phyloP scores from a whole-genome alignment of 2,113 vertebrate species.

The Carassius carassius region DNA sequence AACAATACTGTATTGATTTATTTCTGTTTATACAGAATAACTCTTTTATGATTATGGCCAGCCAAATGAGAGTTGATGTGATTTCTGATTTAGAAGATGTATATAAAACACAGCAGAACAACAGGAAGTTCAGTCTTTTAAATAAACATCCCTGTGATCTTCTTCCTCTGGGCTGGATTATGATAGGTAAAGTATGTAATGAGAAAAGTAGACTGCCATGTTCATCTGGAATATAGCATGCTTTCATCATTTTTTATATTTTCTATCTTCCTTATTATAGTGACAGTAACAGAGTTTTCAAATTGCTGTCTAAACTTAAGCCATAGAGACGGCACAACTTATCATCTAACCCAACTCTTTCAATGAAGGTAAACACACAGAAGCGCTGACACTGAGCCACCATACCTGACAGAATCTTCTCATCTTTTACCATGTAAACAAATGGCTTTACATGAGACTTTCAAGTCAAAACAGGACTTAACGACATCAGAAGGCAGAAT shows the following conservation, averaged over 20 bases:
- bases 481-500: slow-evolving; percentile 41
- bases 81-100: slow-evolving; percentile 55
- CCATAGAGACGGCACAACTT: slow-evolving; percentile 24
- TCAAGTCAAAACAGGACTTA: slow-evolving; percentile 22
- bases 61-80: slow-evolving; percentile 43
- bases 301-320: slow-evolving; percentile 52
- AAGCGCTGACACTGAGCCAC: neutral
- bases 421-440: neutral
- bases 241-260: neutral
- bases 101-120: slow-evolving; percentile 52
- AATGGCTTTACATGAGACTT: neutral
- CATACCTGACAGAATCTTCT: neutral
- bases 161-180: slow-evolving; percentile 54
- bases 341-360: slow-evolving; percentile 39
- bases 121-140: slow-evolving; percentile 54
- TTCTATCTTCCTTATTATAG: slow-evolving; percentile 49
- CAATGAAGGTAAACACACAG: slow-evolving; percentile 30
- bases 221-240: neutral
- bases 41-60: slow-evolving; percentile 48
- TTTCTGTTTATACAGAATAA: slow-evolving; percentile 49
- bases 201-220: neutral
- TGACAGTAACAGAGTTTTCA: slow-evolving; percentile 58
- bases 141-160: slow-evolving; percentile 50
- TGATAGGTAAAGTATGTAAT: slow-evolving; percentile 61
- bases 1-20: neutral